Evolutionary conservation across 1,140 invertebrate species (phyloP), one percentile per base, ranked within the genome.

Genomic region (Battus philenor): DNA sequence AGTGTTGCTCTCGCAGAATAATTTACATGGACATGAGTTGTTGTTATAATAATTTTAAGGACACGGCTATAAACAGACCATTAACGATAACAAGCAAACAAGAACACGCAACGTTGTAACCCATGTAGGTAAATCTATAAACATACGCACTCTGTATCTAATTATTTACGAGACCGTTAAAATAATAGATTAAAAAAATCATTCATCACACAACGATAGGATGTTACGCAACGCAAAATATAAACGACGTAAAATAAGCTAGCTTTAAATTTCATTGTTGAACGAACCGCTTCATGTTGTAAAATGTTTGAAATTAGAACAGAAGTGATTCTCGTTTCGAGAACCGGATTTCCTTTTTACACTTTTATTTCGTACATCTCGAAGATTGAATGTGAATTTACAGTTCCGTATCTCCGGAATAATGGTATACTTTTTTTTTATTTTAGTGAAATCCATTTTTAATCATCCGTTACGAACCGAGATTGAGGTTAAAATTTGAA

Each of bases 251-350:
- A n/a, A n/a, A n/a, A n/a, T n/a, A n/a, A n/a, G n/a, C n/a, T n/a
- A n/a, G n/a, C n/a, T n/a, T n/a, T n/a, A 34, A 34, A 34, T 12
- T 22, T 33, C 9, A 33, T 9, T 29, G 4, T 24, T 10, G 9
- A 22, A 7, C 33, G 33, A 4, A 1, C 31, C 12, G 31, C n/a
- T n/a, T n/a, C n/a, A n/a, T 33, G 31, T 33, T 33, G n/a, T 33
- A 33, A 33, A 33, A 20, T 9, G 17, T 36, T 36, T 36, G 33
- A 36, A 36, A 36, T 36, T 36, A 36, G 33, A 36, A 36, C 33
- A 36, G 33, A 36, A 36, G 33, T 17, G 17, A 36, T 36, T 18
- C 17, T 16, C 33, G 33, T 16, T 20, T 18, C 17, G 32, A 20
- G 20, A 36, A 36, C 33, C 33, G 33, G 33, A 36, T 36, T 20